These are phyloP conservation scores for Caenorhabditis wallacei DNA, from an alignment of 2,888 invertebrate genomes.

Conservation along the genomic window DNA sequence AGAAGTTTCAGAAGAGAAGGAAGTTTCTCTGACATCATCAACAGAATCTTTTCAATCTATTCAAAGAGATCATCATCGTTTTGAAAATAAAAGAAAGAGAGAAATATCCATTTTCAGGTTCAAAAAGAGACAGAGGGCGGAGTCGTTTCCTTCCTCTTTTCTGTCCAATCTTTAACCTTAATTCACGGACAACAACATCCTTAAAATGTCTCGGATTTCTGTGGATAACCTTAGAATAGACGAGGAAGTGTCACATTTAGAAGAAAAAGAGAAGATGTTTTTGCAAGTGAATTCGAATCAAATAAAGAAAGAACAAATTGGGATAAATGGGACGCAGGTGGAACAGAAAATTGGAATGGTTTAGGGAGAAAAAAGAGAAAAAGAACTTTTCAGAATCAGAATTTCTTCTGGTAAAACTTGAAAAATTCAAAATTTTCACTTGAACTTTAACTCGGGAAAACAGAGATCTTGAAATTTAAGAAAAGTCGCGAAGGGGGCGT, in stretches of 20 bases:
- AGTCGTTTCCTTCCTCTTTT: background rate
- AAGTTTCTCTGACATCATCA: too few relatives aligned
- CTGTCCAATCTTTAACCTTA: slow-evolving; percentile 33
- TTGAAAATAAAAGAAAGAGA: too few relatives aligned
- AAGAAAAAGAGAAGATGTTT: background rate
- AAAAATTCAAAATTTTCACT: too few relatives aligned
- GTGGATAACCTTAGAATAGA: background rate
- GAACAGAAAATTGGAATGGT: background rate
- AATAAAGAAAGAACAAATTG: background rate
- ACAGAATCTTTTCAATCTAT: background rate
- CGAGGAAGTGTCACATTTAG: slow-evolving; percentile 1
- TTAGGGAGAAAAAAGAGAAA: too few relatives aligned
- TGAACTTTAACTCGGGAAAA: too few relatives aligned
- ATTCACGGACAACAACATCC: slow-evolving; percentile 15
- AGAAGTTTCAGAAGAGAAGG: background rate
- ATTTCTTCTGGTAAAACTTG: too few relatives aligned
- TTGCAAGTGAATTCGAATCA: background rate
- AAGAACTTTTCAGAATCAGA: too few relatives aligned
- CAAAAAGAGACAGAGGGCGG: slow-evolving; percentile 10
- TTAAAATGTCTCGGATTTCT: slow-evolving; percentile 37
- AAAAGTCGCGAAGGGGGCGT: too few relatives aligned
- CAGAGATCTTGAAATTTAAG: too few relatives aligned
- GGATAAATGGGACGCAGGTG: slow-evolving; percentile 15
- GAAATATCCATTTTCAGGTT: background rate
- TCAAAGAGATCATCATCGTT: too few relatives aligned